Conservation (phyloP, 2,113 vertebrate species). For the Oncorhynchus masou region DNA sequence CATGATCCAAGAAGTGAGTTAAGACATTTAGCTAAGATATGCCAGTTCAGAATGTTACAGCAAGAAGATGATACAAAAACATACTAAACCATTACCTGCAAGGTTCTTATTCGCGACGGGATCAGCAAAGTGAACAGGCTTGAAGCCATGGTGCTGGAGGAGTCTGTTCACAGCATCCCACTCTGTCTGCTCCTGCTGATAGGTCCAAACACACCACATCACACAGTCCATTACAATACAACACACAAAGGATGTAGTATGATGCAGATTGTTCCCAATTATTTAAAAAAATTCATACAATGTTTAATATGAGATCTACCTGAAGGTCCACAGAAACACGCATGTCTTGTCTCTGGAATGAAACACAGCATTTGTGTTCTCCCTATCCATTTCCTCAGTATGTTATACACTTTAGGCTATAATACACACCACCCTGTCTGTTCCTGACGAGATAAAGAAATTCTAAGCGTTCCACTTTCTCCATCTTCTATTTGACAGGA, state of each 20-base stretch:
- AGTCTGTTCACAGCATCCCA: slow-evolving; percentile 81
- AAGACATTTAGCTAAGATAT: no score
- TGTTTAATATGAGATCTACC: slow-evolving; percentile 33
- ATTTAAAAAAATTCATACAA: neutral
- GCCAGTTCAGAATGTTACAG: neutral
- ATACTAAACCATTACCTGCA: slow-evolving; percentile 66
- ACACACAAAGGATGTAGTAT: neutral
- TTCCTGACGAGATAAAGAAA: neutral
- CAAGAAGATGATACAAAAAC: neutral
- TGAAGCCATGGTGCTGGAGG: slow-evolving; percentile 78
- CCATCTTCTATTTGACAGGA: neutral
- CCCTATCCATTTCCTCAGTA: slow-evolving; percentile 32
- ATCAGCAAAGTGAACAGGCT: slow-evolving; percentile 72
- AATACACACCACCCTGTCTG: neutral
- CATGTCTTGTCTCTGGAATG: slow-evolving; percentile 53
- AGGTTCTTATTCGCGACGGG: slow-evolving; percentile 65
- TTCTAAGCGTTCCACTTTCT: neutral
- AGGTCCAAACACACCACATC: neutral
- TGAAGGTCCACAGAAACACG: slow-evolving; percentile 73
- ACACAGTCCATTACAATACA: neutral
- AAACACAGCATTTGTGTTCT: slow-evolving; percentile 1
- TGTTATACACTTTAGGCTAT: neutral
- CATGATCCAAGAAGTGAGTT: neutral
- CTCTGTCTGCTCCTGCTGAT: slow-evolving; percentile 78
- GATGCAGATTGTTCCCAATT: neutral